A percentile compares a stretch with the other conserved stretches of the same genome.
These are phyloP conservation scores for Silvanus unidentatus DNA, from an alignment of 2,888 invertebrate species.

Conservation along the genomic window DNA sequence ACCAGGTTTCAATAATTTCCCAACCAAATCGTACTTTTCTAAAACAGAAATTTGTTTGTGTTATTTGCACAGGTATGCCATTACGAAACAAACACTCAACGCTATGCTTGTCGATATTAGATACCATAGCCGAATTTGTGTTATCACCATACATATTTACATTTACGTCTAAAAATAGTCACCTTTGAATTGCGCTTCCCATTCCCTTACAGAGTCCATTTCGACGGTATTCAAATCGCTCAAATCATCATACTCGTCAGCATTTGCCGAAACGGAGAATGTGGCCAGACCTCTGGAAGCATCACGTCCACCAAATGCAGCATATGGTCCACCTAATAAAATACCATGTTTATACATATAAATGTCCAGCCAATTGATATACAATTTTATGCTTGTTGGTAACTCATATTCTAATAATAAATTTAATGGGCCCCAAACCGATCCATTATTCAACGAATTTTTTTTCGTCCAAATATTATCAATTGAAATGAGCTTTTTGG, in stretches of 20 bases:
- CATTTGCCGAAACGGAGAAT: conserved; percentile 76
- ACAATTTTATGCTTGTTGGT: conserved; percentile 4
- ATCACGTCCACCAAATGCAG: conserved; percentile 90
- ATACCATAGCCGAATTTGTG: too few species aligned
- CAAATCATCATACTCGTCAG: conserved; percentile 89
- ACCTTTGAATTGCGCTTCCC: conserved; percentile 98
- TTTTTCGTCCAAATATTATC: neutral
- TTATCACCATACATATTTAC: too few species aligned
- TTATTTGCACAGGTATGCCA: too few species aligned
- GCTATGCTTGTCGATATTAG: too few species aligned
- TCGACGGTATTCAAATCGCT: conserved; percentile 88
- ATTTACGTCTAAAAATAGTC: too few species aligned
- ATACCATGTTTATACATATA: too few species aligned
- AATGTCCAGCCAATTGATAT: conserved; percentile 36
- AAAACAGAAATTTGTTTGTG: conserved; percentile 36
- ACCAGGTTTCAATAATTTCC: conserved; percentile 83
- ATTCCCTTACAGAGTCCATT: conserved; percentile 93
- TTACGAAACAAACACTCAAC: too few species aligned
- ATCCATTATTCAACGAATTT: neutral
- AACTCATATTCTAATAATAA: too few species aligned
- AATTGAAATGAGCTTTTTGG: too few species aligned
- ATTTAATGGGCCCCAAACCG: neutral
- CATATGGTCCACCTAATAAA: conserved; percentile 81
- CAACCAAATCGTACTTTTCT: conserved; percentile 93
- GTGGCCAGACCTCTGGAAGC: conserved; percentile 92